Conservation (phyloP, 2,113 vertebrate genomes). For the Antechinus stuartii region DNA sequence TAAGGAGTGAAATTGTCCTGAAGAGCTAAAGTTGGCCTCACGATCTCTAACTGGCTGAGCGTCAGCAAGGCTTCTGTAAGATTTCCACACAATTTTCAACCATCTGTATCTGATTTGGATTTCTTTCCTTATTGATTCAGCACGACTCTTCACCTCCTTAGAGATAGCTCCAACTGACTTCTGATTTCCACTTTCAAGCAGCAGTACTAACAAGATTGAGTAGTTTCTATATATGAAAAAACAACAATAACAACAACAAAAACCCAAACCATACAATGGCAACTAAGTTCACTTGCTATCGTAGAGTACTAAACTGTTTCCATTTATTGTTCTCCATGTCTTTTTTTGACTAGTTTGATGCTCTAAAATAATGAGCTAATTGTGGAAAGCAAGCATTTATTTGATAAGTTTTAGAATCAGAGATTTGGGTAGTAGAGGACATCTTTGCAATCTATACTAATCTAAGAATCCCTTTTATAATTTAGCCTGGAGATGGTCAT, state of each 20-base stretch:
- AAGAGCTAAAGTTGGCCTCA: neutral
- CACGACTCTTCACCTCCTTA: neutral
- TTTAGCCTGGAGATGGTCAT: neutral
- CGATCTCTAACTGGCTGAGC: neutral
- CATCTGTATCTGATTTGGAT: conserved; percentile 22
- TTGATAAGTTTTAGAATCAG: neutral
- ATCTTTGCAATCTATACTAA: neutral
- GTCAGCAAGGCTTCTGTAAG: neutral
- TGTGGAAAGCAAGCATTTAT: neutral
- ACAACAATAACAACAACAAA: neutral
- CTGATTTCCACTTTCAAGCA: conserved; percentile 2
- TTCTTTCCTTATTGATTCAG: conserved; percentile 11
- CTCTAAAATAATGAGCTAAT: neutral
- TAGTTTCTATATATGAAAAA: conserved; percentile 4
- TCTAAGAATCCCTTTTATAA: neutral
- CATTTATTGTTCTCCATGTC: neutral
- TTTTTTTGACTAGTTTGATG: conserved; percentile 34
- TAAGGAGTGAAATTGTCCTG: neutral
- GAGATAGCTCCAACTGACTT: neutral
- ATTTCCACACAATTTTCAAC: neutral
- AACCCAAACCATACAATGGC: neutral
- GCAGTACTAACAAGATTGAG: conserved; percentile 12
- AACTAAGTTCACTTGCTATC: neutral
- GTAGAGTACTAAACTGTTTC: conserved; percentile 2
- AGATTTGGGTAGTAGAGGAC: neutral